phyloP scores from a whole-genome alignment of 2,113 vertebrate genomes.

The Sylvicapra grimmia region DNA sequence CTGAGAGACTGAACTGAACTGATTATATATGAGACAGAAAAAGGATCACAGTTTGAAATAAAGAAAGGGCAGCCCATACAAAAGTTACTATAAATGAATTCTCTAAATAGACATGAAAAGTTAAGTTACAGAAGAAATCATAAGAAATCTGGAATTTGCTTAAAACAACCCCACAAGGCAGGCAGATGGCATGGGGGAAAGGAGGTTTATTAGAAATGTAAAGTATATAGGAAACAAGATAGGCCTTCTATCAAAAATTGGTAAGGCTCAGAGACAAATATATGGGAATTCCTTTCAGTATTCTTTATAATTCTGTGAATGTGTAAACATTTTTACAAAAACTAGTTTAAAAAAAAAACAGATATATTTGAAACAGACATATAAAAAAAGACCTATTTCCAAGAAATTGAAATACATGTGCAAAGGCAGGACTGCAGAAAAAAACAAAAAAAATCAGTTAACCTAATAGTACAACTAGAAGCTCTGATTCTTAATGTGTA shows the following conservation, averaged over 20 bases:
- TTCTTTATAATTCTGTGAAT: neutral
- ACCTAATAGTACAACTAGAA: neutral
- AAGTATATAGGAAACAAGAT: neutral
- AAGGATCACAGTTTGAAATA: constrained; percentile 3
- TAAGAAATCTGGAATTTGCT: neutral
- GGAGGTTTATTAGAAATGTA: neutral
- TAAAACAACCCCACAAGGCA: neutral
- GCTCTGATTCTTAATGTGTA: neutral
- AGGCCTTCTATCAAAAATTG: neutral
- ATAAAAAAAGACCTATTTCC: neutral
- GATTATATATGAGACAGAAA: neutral
- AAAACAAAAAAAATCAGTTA: neutral
- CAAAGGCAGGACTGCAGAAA: neutral
- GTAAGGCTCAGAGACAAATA: neutral
- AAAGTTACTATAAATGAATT: neutral
- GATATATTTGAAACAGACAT: neutral
- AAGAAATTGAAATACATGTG: neutral
- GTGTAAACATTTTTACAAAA: neutral
- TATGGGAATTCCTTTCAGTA: neutral
- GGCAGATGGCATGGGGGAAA: neutral
- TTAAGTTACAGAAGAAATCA: neutral
- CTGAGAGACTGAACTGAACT: no score
- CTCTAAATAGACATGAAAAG: neutral
- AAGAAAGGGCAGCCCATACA: neutral
- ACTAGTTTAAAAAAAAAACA: neutral